Base-by-base conservation (phyloP, 1,140 invertebrate genomes). In the Pogonognathellus flavescens region DNA sequence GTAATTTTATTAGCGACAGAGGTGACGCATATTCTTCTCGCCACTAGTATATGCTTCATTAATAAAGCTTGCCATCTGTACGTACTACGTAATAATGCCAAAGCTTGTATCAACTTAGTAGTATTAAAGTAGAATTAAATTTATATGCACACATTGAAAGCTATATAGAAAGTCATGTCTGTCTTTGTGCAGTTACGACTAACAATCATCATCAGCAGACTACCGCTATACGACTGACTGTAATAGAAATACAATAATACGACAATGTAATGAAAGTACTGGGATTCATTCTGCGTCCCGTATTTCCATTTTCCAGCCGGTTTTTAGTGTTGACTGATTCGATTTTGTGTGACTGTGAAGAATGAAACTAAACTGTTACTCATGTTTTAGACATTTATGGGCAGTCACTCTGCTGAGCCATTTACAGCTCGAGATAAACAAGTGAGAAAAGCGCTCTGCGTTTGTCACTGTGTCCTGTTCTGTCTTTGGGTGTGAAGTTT, bases 301-400 rank as follows among this genome's bases (percentile, higher is more conserved):
- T 25, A 66, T 66, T 66, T 66, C 62, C 62, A 66, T 66, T 66
- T 66, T 25, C 20, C 62, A 25, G 16, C 16, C 14, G 31, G 70
- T 50, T 76, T 76, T 49, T 25, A 41, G 70, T 76, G 70, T 50
- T 76, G 41, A 76, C 16, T 76, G 70, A 49, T 76, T 49, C 25
- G 70, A 76, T 76, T 76, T 76, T 76, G 25, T 49, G 2, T 76
- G 70, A 49, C 70, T 50, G 70, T 76, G 31, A 9, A 22, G 62
- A 70, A 70, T 31, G 62, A 70, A 49, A 31, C 13, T 16, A 76
- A 49, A 49, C 31, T 76, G 70, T 76, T 76, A 76, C 49, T 76
- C 70, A 76, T 76, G 70, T 76, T 76, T 76, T 31, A 50, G 70
- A 76, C 70, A 76, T 76, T 76, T 76, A 76, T 76, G 70, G 41